Evolutionary conservation across 2,888 invertebrate genomes (phyloP), one percentile per base, ranked within the genome.

Genomic region (Plebejus anna): DNA sequence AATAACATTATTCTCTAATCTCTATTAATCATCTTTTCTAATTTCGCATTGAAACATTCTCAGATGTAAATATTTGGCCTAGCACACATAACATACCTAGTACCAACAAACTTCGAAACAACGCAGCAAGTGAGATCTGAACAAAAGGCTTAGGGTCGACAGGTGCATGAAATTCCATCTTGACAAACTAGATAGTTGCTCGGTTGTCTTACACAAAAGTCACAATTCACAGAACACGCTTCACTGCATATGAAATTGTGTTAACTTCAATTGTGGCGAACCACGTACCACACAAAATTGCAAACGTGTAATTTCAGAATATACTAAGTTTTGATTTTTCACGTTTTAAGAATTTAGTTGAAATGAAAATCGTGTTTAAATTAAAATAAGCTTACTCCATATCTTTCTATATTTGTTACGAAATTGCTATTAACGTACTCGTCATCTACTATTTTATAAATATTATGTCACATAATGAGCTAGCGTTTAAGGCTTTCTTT

Each of bases 201-300:
- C 70, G 36, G 38, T 70, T 66, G 61, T 38, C 38, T 70, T 70
- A 70, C 70, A 70, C 70, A 70, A 70, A 70, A 70, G 70, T 66
- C 61, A 32, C 61, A 28, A 66, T 66, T 28, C 61, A 66, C 70
- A 38, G 16, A 36, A 70, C 70, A 38, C n/a, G 70, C 38, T 38
- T n/a, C n/a, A 36, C 32, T 66, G 70, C 70, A 38, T 70, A 70
- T 70, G 70, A n/a, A 70, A 70, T 38, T 70, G 38, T 70, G 70
- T 70, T 70, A 70, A 38, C 38, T 36, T 70, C 36, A 70, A 70
- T 70, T 38, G 38, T 70, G 16, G 38, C 36, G 70, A 70, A n/a
- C 36, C 38, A 70, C 36, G n/a, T 70, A 70, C 38, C 16, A 38
- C 70, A 38, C 38, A 36, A 36, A 70, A 70, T 70, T 16, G 70